Conservation (phyloP, 2,797 vertebrate genomes). For the Sphaeramia orbicularis region DNA sequence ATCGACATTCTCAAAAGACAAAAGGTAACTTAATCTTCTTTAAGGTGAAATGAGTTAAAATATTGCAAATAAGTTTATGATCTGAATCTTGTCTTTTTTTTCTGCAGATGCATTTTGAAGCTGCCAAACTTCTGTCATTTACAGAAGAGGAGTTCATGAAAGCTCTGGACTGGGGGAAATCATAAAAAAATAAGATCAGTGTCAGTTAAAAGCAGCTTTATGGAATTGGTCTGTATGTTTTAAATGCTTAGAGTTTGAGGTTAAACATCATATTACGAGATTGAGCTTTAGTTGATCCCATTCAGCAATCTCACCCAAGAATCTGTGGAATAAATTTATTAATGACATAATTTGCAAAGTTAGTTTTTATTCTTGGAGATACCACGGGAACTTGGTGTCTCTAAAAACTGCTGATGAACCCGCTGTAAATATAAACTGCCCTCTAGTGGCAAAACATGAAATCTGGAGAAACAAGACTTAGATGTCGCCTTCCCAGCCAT, state of each 20-base stretch:
- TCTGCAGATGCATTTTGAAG: slow-evolving; percentile 96
- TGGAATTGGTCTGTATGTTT: background rate
- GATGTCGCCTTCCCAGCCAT: slow-evolving; percentile 71
- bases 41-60: background rate
- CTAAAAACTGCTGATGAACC: background rate
- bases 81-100: slow-evolving; percentile 3
- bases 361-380: too few species aligned
- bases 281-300: slow-evolving; percentile 1
- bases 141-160: slow-evolving; percentile 97
- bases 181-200: slow-evolving; percentile 49
- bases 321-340: slow-evolving; percentile 12
- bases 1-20: slow-evolving; percentile 97
- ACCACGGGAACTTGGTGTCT: too few species aligned
- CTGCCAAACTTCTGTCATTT: slow-evolving; percentile 96
- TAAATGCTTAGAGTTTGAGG: background rate
- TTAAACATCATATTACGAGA: background rate
- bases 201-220: background rate
- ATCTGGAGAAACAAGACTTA: slow-evolving; percentile 14
- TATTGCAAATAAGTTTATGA: background rate
- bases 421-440: slow-evolving; percentile 56
- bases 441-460: slow-evolving; percentile 76
- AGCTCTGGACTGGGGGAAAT: slow-evolving; percentile 92
- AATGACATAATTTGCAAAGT: background rate
- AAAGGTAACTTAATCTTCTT: slow-evolving; percentile 84
- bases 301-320: background rate